Base-by-base conservation (phyloP, 2,797 vertebrate genomes). In the Chrosomus eos region DNA sequence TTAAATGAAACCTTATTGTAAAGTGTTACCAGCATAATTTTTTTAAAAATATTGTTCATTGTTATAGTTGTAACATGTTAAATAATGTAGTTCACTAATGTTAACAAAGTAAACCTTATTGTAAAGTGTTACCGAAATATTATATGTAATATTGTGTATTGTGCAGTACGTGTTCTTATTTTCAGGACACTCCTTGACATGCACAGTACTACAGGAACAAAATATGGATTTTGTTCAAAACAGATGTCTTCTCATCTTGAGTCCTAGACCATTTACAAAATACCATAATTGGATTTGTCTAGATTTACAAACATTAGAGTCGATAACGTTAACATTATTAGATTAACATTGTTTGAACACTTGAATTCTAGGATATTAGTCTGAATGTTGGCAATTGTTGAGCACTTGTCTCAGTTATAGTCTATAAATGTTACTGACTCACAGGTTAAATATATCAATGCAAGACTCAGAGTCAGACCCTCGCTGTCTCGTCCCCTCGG, bases 401-500 rank as follows among this genome's bases (percentile, higher is more conserved):
- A 74, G 14, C 51, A 23, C 64, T 38, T 68, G 78, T 53, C 45
- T 68, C 78, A 23, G 28, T 51, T 67, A 48, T n/a, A 81, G 16
- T 18, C 21, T 58, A n/a, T 76, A 75, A 76, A 68, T 67, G 11
- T 55, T 75, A 75, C 81, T 75, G 58, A 83, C 21, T 73, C 21
- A 4, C 60, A 64, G 11, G 73, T 67, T 67, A n/a, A 83, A 51
- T 43, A 76, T 77, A 21, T 51, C 45, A 68, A 58, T 55, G 51
- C 60, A 80, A 67, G 60, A 23, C 38, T 55, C 60, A 53, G 60
- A 23, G 51, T 53, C 60, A 68, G 60, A 80, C 70, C 19, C 78
- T 64, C 9, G 18, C 60, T 55, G 76, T 75, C 45, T 81, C 55
- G 40, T 82, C 64, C 81, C 80, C 36, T 55, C 40, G 62, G 73